phyloP scores from a whole-genome alignment of 1,140 invertebrate species.

The Zaprionus camerounensis region DNA sequence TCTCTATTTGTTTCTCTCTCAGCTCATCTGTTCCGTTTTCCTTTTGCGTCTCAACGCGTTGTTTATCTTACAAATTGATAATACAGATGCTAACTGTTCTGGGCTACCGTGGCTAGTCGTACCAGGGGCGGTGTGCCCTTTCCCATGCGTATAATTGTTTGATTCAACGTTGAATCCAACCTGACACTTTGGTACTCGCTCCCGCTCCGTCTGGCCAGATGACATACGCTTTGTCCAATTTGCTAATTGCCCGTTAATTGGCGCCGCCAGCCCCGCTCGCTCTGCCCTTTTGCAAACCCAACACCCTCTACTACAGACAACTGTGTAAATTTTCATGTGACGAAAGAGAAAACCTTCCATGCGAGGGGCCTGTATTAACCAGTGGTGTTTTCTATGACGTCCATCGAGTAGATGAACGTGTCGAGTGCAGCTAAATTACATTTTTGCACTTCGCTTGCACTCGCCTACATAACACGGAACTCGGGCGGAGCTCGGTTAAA shows the following conservation, averaged over 20 bases:
- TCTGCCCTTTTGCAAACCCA: neutral
- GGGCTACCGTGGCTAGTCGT: conserved; percentile 24
- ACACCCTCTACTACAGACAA: conserved; percentile 19
- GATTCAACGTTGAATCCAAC: conserved; percentile 36
- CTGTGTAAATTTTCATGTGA: conserved; percentile 23
- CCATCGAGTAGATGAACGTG: conserved; percentile 4
- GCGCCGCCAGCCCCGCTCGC: neutral
- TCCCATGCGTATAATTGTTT: conserved; percentile 30
- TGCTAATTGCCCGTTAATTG: conserved; percentile 49
- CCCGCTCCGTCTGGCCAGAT: neutral
- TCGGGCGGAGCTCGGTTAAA: neutral
- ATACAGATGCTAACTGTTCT: conserved; percentile 33
- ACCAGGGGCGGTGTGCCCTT: conserved; percentile 28
- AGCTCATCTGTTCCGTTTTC: conserved; percentile 9
- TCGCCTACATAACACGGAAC: neutral
- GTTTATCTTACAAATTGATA: conserved; percentile 24
- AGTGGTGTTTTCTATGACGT: conserved; percentile 1
- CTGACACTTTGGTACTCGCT: conserved; percentile 48
- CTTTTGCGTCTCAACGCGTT: neutral
- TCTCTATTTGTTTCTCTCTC: neutral
- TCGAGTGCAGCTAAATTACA: neutral
- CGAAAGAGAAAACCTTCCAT: neutral
- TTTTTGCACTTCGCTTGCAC: neutral
- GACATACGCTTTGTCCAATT: conserved; percentile 7
- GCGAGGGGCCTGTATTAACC: neutral